Evolutionary conservation across 2,888 invertebrate genomes (phyloP).

Genomic region (Cheilosia vulpina): DNA sequence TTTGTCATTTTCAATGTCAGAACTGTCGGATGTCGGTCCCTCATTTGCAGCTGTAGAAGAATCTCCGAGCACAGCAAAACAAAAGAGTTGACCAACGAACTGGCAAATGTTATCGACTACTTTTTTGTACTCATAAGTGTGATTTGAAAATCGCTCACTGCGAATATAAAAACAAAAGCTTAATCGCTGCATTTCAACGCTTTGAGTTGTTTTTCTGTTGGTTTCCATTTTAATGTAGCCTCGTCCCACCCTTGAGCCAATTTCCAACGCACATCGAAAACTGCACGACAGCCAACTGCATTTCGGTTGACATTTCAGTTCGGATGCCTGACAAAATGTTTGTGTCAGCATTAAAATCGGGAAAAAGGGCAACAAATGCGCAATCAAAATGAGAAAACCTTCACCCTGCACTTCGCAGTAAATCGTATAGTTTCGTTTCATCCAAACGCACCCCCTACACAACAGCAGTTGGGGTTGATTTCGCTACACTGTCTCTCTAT

Average conservation of each 20-base stretch:
- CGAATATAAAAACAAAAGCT: neutral
- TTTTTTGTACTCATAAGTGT: no score
- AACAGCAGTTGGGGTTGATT: neutral
- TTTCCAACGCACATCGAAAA: constrained; percentile 6
- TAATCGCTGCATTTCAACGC: neutral
- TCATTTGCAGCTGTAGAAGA: no score
- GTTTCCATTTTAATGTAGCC: neutral
- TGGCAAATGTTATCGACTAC: no score
- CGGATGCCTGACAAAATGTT: constrained; percentile 33
- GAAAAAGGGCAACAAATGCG: constrained; percentile 24
- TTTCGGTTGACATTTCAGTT: constrained; percentile 7
- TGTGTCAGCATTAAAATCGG: constrained; percentile 27
- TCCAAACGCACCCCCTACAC: neutral
- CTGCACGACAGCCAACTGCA: constrained; percentile 3
- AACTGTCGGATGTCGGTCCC: no score
- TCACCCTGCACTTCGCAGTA: constrained; percentile 38
- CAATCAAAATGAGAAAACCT: constrained; percentile 57
- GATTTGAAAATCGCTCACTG: no score
- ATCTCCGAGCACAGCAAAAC: no score
- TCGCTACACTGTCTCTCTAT: constrained; percentile 37
- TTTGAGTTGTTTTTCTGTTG: neutral
- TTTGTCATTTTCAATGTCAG: no score
- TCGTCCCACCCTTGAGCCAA: neutral
- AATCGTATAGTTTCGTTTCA: constrained; percentile 36
- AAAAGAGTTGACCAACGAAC: no score